Evolutionary conservation across 2,797 vertebrate species (phyloP), one percentile per base, ranked within the genome.

Genomic region (Carapus acus): DNA sequence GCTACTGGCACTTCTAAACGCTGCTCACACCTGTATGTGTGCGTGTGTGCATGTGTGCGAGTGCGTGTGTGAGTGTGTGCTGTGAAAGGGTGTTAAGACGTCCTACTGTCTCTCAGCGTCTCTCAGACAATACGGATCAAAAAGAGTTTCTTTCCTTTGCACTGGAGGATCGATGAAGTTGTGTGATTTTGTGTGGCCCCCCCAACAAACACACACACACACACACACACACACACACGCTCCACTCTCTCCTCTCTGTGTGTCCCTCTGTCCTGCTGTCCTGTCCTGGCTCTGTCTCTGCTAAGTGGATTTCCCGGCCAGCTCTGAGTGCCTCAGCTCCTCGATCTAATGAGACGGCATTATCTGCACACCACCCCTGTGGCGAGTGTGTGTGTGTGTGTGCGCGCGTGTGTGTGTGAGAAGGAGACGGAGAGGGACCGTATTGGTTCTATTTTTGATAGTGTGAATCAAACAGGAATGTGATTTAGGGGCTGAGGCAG

Each of bases 241-340:
- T 29, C 59, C 33, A 57, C 34, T 37, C 43, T 39, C 53, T 48
- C 43, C 62, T 29, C 42, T 56, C 52, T 34, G 33, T 36, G 24
- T 27, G 9, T 13, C 9, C 6, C 6, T 53, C 39, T 18, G 58
- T 65, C 38, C 42, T 1, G 8, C 65, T 34, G 29, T 68, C 60
- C 62, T 18, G 23, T n/a, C n/a, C n/a, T n/a, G n/a, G n/a, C 54
- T 72, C 50, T 39, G 36, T 54, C 61, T 67, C 58, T 7, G 24
- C 55, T 79, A 83, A 86, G 76, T 85, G 81, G 81, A 83, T 86
- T 86, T 81, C 58, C 75, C 52, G 72, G 60, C 43, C 58, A 64
- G 66, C 77, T 76, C 64, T 82, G 78, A 83, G 82, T 80, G 84
- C 68, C 75, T 80, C 71, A 78, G 65, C 53, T 20, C 22, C 16